Percentiles rank a stretch among this genome's conserved stretches.
Evolutionary conservation across 2,888 invertebrate genomes (phyloP).

Genomic region (Pseudoips prasinana): DNA sequence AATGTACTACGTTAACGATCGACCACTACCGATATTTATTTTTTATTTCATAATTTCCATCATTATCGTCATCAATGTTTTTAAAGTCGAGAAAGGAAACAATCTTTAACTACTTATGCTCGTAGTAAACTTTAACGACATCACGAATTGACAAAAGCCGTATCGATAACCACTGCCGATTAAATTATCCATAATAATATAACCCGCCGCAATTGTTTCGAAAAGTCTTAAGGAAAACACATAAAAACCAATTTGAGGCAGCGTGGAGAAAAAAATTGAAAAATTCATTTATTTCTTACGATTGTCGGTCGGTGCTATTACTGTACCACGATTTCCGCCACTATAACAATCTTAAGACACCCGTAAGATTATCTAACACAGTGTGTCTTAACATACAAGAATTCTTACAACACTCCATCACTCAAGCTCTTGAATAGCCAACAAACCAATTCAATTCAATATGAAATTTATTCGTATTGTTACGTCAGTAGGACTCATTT

Average conservation of each 20-base stretch:
- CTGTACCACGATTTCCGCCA: slow-evolving; percentile 60
- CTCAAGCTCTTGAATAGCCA: neutral
- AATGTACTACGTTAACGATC: slow-evolving; percentile 10
- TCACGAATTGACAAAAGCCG: slow-evolving; percentile 50
- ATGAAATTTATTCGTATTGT: no score
- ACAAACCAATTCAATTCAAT: slow-evolving; percentile 1
- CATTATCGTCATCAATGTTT: slow-evolving; percentile 15
- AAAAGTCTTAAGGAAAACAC: slow-evolving; percentile 56
- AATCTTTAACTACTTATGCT: slow-evolving; percentile 4
- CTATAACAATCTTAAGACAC: slow-evolving; percentile 27
- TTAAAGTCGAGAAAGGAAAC: slow-evolving; percentile 16
- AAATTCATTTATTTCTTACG: slow-evolving; percentile 72
- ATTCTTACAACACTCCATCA: no score
- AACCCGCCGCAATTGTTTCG: slow-evolving; percentile 41
- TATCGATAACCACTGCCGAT: slow-evolving; percentile 42
- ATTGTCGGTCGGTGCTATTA: slow-evolving; percentile 64
- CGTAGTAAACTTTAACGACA: slow-evolving; percentile 32
- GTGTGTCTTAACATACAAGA: slow-evolving; percentile 4
- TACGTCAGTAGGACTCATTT: no score
- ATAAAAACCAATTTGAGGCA: slow-evolving; percentile 67
- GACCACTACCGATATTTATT: slow-evolving; percentile 21
- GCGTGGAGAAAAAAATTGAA: slow-evolving; percentile 44
- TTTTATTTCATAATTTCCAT: slow-evolving; percentile 14
- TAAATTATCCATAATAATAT: slow-evolving; percentile 60
- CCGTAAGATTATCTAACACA: slow-evolving; percentile 20